These are phyloP conservation scores for Mesoligia furuncula DNA, from an alignment of 2,888 invertebrate species.

Conservation along the genomic window DNA sequence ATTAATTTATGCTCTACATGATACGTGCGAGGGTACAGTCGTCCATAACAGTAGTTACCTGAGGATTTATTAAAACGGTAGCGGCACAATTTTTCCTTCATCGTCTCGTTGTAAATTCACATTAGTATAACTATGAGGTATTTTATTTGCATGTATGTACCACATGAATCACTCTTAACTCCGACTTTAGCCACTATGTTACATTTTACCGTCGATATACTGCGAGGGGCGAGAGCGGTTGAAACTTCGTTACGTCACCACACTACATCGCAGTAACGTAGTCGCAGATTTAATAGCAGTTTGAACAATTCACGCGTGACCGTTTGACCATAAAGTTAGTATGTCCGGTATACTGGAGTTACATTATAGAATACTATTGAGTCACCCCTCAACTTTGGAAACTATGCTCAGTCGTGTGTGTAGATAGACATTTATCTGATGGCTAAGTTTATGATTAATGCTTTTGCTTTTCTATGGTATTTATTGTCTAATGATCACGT, in stretches of 20 bases:
- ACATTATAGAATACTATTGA: conserved; percentile 59
- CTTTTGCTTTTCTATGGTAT: neutral
- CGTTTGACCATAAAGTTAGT: conserved; percentile 70
- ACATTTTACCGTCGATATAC: conserved; percentile 74
- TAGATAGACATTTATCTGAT: conserved; percentile 47
- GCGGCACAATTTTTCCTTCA: conserved; percentile 32
- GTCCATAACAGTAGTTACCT: conserved; percentile 47
- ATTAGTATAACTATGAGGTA: conserved; percentile 52
- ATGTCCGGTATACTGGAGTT: conserved; percentile 52
- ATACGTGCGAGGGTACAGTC: conserved; percentile 42
- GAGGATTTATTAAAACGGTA: conserved; percentile 47
- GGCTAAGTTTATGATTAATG: conserved; percentile 36
- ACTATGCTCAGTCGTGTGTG: conserved; percentile 48
- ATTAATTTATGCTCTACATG: conserved; percentile 45
- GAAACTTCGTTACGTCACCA: conserved; percentile 74
- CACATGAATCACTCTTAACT: conserved; percentile 61
- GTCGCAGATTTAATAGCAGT: conserved; percentile 74
- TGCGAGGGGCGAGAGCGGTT: conserved; percentile 63
- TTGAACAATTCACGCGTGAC: conserved; percentile 73
- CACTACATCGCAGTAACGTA: conserved; percentile 65
- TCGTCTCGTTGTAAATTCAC: conserved; percentile 53
- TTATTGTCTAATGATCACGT: conserved; percentile 14
- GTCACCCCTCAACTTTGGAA: conserved; percentile 51
- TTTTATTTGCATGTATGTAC: conserved; percentile 55
- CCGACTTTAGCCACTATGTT: conserved; percentile 66